Evolutionary conservation across 1,140 invertebrate species (phyloP).

Genomic region (Doryteuthis pealeii): DNA sequence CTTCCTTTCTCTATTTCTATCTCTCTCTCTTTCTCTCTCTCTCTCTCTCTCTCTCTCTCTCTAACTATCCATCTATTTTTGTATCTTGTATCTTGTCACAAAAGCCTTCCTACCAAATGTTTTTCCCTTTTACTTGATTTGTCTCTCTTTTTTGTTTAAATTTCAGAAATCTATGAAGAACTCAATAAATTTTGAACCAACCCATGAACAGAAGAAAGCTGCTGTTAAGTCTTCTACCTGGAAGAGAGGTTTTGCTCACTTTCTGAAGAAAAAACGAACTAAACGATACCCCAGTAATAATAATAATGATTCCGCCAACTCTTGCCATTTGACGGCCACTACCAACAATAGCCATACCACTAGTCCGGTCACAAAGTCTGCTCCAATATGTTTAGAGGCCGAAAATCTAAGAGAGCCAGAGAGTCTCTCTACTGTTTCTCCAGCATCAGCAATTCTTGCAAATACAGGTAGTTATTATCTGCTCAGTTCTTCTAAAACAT

Average conservation of each 20-base stretch:
- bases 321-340: conserved; percentile 11
- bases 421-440: neutral
- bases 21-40: neutral
- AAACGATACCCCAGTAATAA: conserved; percentile 12
- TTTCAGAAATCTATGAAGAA: conserved; percentile 12
- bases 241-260: conserved; percentile 12
- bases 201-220: conserved; percentile 11
- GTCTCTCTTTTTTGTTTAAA: neutral
- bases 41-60: neutral
- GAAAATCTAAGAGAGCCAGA: conserved; percentile 8
- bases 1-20: neutral
- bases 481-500: neutral
- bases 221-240: conserved; percentile 7
- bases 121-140: neutral
- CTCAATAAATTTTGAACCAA: conserved; percentile 8
- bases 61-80: neutral
- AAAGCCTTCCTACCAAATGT: neutral
- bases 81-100: neutral
- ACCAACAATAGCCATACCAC: conserved; percentile 13
- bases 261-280: conserved; percentile 10
- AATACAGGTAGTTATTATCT: conserved; percentile 8
- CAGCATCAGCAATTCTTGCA: conserved; percentile 11
- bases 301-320: conserved; percentile 13
- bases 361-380: conserved; percentile 11
- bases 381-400: conserved; percentile 10